phyloP scores from a whole-genome alignment of 2,888 invertebrate genomes.

The Willowsia nigromaculata region DNA sequence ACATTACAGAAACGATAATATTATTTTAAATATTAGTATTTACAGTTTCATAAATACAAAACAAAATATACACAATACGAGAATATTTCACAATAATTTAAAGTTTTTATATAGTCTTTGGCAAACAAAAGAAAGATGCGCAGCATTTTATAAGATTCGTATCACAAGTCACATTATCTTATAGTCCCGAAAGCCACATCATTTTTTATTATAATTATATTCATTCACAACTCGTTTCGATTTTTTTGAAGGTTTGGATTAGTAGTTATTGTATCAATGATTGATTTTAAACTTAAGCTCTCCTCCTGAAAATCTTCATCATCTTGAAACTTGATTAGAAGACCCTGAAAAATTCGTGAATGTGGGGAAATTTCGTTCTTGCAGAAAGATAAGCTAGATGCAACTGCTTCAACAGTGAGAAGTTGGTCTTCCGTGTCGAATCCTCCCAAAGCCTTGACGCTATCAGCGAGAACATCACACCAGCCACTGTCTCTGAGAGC shows the following conservation, averaged over 20 bases:
- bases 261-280: conserved; percentile 54
- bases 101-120: conserved; percentile 25
- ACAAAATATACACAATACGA: conserved; percentile 2
- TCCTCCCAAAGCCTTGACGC: conserved; percentile 69
- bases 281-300: conserved; percentile 51
- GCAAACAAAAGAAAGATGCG: conserved; percentile 8
- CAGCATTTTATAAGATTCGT: background rate
- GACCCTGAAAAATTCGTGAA: conserved; percentile 53
- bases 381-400: conserved; percentile 71
- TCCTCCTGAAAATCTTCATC: conserved; percentile 71
- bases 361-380: conserved; percentile 2
- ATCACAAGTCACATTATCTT: conserved; percentile 33
- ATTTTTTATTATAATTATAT: background rate
- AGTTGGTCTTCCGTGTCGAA: conserved; percentile 76
- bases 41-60: conserved; percentile 36
- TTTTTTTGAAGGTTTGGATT: background rate
- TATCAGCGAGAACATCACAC: conserved; percentile 75
- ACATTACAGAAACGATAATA: background rate
- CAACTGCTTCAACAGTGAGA: conserved; percentile 72
- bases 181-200: background rate
- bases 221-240: conserved; percentile 63
- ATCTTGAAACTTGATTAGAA: conserved; percentile 67
- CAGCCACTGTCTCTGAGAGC: conserved; percentile 73
- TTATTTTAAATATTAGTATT: background rate
- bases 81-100: background rate